Percentiles rank a stretch among this genome's conserved stretches.
phyloP scores from a whole-genome alignment of 2,113 vertebrate genomes.

The Galbula dea region DNA sequence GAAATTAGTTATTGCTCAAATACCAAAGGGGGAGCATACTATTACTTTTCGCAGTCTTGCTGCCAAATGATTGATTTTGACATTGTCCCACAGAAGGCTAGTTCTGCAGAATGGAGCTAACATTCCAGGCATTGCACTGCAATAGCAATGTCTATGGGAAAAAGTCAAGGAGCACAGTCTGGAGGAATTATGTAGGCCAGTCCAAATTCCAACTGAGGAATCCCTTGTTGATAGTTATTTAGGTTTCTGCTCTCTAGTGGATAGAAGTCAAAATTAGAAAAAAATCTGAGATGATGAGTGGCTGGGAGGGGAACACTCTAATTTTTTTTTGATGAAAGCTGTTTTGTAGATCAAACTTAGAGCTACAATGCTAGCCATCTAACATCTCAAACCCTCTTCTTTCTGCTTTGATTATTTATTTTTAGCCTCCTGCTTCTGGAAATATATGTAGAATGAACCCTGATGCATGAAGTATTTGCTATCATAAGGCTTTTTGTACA shows the following conservation, averaged over 20 bases:
- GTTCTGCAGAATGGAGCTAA: not conserved
- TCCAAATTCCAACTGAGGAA: conserved; percentile 65
- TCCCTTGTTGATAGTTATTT: conserved; percentile 66
- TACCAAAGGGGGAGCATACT: not conserved
- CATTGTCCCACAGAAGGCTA: not conserved
- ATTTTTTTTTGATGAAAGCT: not conserved
- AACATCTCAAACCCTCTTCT: not conserved
- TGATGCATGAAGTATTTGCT: not conserved
- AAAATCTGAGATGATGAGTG: conserved; percentile 22
- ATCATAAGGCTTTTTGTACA: not conserved
- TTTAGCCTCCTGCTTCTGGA: not conserved
- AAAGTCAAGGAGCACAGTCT: conserved; percentile 61
- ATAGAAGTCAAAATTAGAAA: conserved; percentile 28
- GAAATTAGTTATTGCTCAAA: not conserved
- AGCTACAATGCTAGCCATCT: not conserved
- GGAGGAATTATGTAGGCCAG: conserved; percentile 54
- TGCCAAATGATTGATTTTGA: not conserved
- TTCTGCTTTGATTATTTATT: not conserved
- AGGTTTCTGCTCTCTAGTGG: conserved; percentile 15
- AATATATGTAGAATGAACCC: not conserved
- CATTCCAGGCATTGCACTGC: conserved; percentile 50
- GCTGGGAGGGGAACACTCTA: not conserved
- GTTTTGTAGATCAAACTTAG: not conserved
- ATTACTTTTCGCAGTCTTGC: not conserved
- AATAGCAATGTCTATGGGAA: conserved; percentile 62